A percentile compares a stretch with the other conserved stretches of the same genome.
Evolutionary conservation across 2,113 vertebrate species (phyloP).

Genomic region (Sarotherodon lohbergeri): DNA sequence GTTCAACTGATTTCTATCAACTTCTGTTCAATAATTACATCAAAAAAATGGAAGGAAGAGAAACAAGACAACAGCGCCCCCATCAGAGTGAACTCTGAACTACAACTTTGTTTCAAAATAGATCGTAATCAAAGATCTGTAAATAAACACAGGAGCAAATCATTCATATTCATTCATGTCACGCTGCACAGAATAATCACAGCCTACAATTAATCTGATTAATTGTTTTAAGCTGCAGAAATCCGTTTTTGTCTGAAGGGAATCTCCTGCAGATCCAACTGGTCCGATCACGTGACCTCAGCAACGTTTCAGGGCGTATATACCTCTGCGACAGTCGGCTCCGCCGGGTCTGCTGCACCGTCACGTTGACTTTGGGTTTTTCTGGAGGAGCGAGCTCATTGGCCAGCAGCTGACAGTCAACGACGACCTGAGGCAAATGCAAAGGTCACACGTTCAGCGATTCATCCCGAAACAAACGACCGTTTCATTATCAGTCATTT

Average conservation of each 20-base stretch:
- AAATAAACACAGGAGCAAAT: background rate
- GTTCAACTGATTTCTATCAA: background rate
- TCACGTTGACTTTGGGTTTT: constrained; percentile 68
- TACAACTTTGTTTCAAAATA: background rate
- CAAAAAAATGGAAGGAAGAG: accelerated
- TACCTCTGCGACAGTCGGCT: constrained; percentile 76
- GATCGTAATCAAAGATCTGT: background rate
- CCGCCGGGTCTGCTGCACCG: constrained; percentile 85
- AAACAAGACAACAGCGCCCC: background rate
- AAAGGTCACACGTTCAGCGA: background rate
- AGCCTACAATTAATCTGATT: background rate
- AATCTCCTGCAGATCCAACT: background rate
- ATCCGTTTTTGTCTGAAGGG: background rate
- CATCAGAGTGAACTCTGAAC: accelerated
- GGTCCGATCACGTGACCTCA: background rate
- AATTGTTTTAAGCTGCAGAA: background rate
- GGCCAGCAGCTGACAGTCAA: constrained; percentile 84
- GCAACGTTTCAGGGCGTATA: background rate
- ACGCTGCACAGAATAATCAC: background rate
- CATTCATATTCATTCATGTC: background rate
- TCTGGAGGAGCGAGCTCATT: constrained; percentile 81
- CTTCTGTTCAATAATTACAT: background rate
- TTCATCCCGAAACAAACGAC: background rate
- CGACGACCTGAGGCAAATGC: constrained; percentile 71
- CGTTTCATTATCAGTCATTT: background rate